Conservation (phyloP, 2,797 vertebrate species). For the Trachops cirrhosus region DNA sequence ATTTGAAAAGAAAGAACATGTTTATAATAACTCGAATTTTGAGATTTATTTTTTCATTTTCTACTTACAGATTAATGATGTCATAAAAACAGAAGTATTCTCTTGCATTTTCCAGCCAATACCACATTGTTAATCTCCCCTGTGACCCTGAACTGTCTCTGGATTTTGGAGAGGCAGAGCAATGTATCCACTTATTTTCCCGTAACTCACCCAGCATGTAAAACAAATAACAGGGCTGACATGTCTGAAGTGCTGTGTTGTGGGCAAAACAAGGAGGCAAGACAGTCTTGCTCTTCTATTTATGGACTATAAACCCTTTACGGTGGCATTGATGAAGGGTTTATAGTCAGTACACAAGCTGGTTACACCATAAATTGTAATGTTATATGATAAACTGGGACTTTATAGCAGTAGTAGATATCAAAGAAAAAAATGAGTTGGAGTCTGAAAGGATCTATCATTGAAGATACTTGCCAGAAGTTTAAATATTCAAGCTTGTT, state of each 20-base stretch:
- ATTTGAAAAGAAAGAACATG: not conserved
- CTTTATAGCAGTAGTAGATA: conserved; percentile 86
- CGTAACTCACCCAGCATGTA: conserved; percentile 77
- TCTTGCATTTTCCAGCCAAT: conserved; percentile 25
- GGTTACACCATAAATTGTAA: conserved; percentile 88
- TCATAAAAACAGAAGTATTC: conserved; percentile 14
- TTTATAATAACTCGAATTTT: conserved; percentile 53
- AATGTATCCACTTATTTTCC: conserved; percentile 62
- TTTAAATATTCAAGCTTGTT: conserved; percentile 86
- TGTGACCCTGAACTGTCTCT: conserved; percentile 73
- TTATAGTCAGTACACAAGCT: conserved; percentile 87
- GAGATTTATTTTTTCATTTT: conserved; percentile 45
- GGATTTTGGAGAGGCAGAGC: conserved; percentile 56
- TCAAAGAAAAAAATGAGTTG: conserved; percentile 83
- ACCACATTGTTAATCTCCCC: not conserved
- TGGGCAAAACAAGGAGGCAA: conserved; percentile 82
- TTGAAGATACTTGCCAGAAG: conserved; percentile 74
- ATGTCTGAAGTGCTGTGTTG: conserved; percentile 80
- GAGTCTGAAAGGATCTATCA: conserved; percentile 82
- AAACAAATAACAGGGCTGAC: conserved; percentile 82
- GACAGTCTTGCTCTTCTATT: conserved; percentile 84
- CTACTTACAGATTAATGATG: conserved; percentile 57
- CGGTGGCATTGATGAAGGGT: conserved; percentile 87
- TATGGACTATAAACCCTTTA: conserved; percentile 87
- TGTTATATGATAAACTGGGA: conserved; percentile 88